Evolutionary conservation across 2,888 invertebrate genomes (phyloP).

Genomic region (Cacoxenus indagator): DNA sequence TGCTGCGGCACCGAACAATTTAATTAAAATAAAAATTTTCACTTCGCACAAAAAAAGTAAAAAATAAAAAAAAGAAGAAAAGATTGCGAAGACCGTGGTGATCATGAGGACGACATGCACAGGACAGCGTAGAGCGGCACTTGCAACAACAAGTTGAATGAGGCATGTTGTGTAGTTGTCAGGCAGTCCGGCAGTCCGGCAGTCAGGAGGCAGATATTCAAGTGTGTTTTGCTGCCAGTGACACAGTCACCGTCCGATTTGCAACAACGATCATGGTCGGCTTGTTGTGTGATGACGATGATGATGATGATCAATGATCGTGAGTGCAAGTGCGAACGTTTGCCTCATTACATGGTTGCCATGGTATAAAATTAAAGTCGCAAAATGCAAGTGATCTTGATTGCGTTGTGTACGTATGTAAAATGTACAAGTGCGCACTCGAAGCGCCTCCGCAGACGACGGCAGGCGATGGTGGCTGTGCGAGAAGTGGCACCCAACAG

Average conservation of each 20-base stretch:
- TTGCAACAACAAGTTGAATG: not conserved
- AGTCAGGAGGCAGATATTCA: not conserved
- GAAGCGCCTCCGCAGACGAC: not conserved
- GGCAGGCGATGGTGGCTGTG: not conserved
- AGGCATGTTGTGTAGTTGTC: not conserved
- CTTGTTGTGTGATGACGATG: conserved; percentile 38
- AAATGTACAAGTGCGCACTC: not conserved
- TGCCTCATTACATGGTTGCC: not conserved
- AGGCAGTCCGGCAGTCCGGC: too few species aligned
- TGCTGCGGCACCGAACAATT: conserved; percentile 54
- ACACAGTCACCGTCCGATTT: not conserved
- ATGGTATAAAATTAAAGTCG: conserved; percentile 42
- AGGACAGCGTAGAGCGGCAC: not conserved
- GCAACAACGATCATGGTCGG: conserved; percentile 19
- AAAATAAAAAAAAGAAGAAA: conserved; percentile 37
- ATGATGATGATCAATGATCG: conserved; percentile 61
- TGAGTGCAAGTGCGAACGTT: conserved; percentile 19
- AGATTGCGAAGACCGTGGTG: not conserved
- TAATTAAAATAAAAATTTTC: conserved; percentile 63
- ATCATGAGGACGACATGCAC: not conserved
- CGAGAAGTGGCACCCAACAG: too few species aligned
- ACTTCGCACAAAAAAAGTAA: conserved; percentile 42
- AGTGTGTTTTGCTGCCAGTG: not conserved
- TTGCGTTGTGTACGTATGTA: conserved; percentile 9
- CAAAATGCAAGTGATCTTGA: conserved; percentile 26